These are phyloP conservation scores for Callaeas wilsoni DNA, from an alignment of 2,113 vertebrate genomes.

Conservation along the genomic window DNA sequence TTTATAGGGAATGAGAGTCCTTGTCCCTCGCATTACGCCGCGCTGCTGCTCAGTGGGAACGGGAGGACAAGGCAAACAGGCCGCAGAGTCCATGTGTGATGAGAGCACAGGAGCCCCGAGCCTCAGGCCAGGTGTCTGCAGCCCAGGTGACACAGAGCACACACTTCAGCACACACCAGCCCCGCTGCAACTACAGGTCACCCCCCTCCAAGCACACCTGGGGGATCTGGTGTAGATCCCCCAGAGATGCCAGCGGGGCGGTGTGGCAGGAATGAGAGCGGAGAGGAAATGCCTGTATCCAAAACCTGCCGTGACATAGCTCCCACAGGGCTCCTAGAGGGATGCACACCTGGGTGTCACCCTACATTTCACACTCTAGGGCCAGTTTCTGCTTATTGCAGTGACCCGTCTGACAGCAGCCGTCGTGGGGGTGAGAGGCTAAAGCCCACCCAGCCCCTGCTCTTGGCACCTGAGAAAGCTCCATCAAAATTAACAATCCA, in stretches of 20 bases:
- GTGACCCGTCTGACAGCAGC: neutral
- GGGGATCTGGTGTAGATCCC: neutral
- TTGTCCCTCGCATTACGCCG: neutral
- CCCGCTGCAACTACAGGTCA: neutral
- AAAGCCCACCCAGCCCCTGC: neutral
- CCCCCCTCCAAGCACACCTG: neutral
- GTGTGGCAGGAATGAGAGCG: neutral
- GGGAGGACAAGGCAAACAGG: neutral
- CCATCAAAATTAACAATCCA: neutral
- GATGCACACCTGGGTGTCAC: neutral
- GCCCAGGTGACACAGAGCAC: neutral
- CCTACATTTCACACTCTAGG: fast-evolving
- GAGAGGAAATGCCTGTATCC: neutral
- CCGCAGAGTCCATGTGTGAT: neutral
- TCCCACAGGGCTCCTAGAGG: neutral
- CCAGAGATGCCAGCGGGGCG: neutral
- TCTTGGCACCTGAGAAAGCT: neutral
- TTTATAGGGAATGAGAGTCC: neutral
- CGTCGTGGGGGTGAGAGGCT: neutral
- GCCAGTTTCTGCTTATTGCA: neutral
- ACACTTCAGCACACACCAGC: neutral
- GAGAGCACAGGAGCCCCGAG: neutral
- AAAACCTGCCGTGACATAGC: neutral
- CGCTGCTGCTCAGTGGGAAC: neutral
- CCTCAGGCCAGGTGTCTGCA: neutral